These are phyloP conservation scores for Lagocephalus sceleratus DNA, from an alignment of 2,797 vertebrate species.

Conservation along the genomic window DNA sequence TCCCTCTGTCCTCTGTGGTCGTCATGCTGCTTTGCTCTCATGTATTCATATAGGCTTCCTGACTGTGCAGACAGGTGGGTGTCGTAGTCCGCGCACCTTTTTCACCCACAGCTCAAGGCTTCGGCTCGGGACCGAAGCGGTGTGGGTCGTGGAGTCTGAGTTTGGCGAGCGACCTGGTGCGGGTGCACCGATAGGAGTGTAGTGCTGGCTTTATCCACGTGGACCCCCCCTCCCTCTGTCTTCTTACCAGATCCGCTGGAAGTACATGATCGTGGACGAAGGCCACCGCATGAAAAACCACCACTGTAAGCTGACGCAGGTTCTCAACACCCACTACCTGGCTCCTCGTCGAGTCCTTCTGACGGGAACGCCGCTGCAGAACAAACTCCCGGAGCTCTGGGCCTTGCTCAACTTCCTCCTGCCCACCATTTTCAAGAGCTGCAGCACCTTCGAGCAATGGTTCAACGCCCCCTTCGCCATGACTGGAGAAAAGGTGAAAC, in stretches of 20 bases:
- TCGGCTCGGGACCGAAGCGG: slow-evolving; percentile 27
- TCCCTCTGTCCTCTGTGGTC: slow-evolving; percentile 56
- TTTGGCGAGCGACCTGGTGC: slow-evolving; percentile 26
- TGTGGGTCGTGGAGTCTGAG: slow-evolving; percentile 31
- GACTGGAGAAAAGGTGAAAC: slow-evolving; percentile 91
- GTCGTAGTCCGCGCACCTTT: slow-evolving; percentile 28
- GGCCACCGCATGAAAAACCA: slow-evolving; percentile 99
- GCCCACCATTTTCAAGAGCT: slow-evolving; percentile 98
- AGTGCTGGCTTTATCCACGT: neutral
- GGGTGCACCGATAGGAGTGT: neutral
- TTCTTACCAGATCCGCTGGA: slow-evolving; percentile 88
- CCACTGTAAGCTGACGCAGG: slow-evolving; percentile 97
- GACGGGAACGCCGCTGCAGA: slow-evolving; percentile 93
- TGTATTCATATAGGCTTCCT: slow-evolving; percentile 64
- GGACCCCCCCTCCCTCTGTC: slow-evolving; percentile 1
- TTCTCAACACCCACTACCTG: slow-evolving; percentile 95
- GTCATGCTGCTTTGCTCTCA: slow-evolving; percentile 63
- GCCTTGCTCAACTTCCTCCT: slow-evolving; percentile 96
- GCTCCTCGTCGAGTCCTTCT: slow-evolving; percentile 92
- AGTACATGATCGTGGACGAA: slow-evolving; percentile 98
- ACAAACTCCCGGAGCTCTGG: slow-evolving; percentile 97
- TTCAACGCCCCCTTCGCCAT: slow-evolving; percentile 98
- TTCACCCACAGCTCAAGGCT: slow-evolving; percentile 25
- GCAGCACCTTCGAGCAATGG: slow-evolving; percentile 98
- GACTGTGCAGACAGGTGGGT: slow-evolving; percentile 61